Evolutionary conservation across 2,888 invertebrate genomes (phyloP), one percentile per base, ranked within the genome.

Genomic region (Mongoloraphidia duomilia): DNA sequence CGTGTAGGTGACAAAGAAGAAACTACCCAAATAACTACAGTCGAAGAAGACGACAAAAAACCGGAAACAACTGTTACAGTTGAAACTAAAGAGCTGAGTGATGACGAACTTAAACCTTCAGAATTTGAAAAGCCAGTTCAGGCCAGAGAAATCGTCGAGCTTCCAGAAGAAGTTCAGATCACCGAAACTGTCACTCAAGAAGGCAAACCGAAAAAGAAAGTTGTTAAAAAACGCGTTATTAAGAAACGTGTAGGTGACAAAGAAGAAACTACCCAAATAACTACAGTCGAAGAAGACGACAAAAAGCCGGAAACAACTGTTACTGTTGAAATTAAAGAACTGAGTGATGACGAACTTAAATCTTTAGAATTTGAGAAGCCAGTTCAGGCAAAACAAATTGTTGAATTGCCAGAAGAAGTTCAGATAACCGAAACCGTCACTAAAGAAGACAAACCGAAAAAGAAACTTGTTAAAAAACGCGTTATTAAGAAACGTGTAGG

Each of bases 1-100:
- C 52, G 53, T 14, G 51, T 56, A 35, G 61, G 58, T 17, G 60
- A 61, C 50, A 61, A 65, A 53, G 56, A 63, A 52, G 64, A 69
- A 57, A 61, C 64, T 17, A 68, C 67, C 2, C 67, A 67, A 56
- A 65, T 70, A 35, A 61, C 65, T 49, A 69, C 62, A 3, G 58
- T 65, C 1, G 56, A 43, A 51, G 64, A 59, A 40, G 58, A 55
- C 40, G 57, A 52, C 9, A 57, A 57, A 40, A 48, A 56, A 50
- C 58, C 56, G 0, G 56, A 64, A 1, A 66, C 64, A 0, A 66
- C 64, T 0, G 62, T 69, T 0, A 57, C 61, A n/a, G 60, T 61
- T 26, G 42, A 51, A 8, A 56, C 53, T 42, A 59, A 62, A 49
- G 61, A 61, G 52, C 50, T 62, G 5, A 54, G 55, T n/a, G 53